phyloP scores from a whole-genome alignment of 2,797 vertebrate genomes.

The Hipposideros larvatus region DNA sequence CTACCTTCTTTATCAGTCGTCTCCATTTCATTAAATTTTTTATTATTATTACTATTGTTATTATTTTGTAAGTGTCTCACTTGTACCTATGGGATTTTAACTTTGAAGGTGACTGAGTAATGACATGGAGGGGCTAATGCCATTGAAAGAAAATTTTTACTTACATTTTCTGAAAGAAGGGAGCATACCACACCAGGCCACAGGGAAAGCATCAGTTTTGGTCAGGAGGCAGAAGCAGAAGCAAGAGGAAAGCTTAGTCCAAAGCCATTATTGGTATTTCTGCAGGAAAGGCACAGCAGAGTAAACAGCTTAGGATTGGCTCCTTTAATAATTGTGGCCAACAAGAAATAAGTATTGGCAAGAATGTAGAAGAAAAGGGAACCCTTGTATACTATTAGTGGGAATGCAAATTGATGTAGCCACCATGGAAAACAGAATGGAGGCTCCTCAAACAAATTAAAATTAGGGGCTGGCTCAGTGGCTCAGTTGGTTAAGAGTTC shows the following conservation, averaged over 20 bases:
- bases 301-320: neutral
- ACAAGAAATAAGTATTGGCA: neutral
- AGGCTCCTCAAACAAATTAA: neutral
- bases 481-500: too few relatives aligned
- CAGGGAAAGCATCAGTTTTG: neutral
- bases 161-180: neutral
- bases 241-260: neutral
- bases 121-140: neutral
- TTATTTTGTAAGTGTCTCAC: neutral
- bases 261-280: neutral
- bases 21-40: slow-evolving; percentile 27
- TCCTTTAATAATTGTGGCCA: neutral
- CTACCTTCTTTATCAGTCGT: neutral
- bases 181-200: neutral
- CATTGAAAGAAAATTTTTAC: neutral
- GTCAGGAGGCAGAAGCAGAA: neutral
- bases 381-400: neutral
- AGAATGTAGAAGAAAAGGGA: neutral
- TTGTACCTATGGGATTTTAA: neutral
- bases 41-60: neutral
- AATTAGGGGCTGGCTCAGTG: neutral
- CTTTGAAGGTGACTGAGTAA: neutral
- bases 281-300: neutral
- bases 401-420: neutral
- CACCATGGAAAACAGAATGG: neutral